These are phyloP conservation scores for Pristiophorus japonicus DNA, from an alignment of 2,113 vertebrate genomes.

Conservation along the genomic window DNA sequence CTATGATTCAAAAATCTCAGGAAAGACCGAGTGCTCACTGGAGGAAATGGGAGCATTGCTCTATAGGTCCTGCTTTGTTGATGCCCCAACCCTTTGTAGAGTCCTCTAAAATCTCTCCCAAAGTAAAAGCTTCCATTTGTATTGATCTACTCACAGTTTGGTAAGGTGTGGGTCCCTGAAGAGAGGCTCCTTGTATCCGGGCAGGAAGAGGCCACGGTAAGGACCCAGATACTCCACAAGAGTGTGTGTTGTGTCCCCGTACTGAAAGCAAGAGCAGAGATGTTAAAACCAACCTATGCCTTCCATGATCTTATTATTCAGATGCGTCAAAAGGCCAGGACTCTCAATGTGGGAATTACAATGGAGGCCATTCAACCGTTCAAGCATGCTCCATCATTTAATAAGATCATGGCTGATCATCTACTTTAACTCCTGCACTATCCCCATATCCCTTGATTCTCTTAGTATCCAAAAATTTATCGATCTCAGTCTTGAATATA, in stretches of 20 bases:
- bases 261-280: constrained; percentile 50
- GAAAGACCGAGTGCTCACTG: too few relatives aligned
- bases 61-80: background rate
- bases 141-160: constrained; percentile 59
- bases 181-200: constrained; percentile 61
- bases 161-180: constrained; percentile 57
- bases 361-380: background rate
- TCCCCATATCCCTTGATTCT: too few relatives aligned
- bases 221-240: constrained; percentile 63
- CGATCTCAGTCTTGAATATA: too few relatives aligned
- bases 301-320: background rate
- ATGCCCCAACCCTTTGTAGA: background rate
- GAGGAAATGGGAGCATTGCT: background rate
- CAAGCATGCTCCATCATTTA: too few relatives aligned
- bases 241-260: constrained; percentile 72
- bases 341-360: background rate
- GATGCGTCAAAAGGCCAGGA: background rate
- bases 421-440: too few relatives aligned
- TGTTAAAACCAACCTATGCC: background rate
- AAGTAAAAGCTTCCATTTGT: background rate
- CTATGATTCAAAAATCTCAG: background rate
- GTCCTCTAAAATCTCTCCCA: background rate
- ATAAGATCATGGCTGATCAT: too few relatives aligned
- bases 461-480: too few relatives aligned
- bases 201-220: constrained; percentile 67